These are phyloP conservation scores for Manis crassicaudata DNA, from an alignment of 2,797 vertebrate species.

Conservation along the genomic window DNA sequence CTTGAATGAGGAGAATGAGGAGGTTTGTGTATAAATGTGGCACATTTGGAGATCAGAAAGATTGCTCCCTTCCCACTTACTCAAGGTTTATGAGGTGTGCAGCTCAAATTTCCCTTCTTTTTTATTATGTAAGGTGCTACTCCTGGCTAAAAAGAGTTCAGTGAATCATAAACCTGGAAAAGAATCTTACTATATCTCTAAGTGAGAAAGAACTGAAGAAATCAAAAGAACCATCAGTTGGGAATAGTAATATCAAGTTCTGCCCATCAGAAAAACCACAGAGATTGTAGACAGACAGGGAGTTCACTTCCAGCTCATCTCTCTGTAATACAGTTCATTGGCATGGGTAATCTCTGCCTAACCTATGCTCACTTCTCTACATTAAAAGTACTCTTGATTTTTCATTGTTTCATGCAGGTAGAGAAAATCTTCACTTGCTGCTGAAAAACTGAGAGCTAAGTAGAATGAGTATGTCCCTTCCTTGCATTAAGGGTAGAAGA, in stretches of 20 bases:
- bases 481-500: slow-evolving; percentile 3
- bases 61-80: not conserved
- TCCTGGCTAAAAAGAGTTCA: not conserved
- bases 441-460: slow-evolving; percentile 42
- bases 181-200: not conserved
- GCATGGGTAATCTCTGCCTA: not conserved
- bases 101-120: slow-evolving; percentile 39
- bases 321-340: not conserved
- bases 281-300: not conserved
- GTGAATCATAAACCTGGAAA: slow-evolving; percentile 37
- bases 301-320: not conserved
- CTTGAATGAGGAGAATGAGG: not conserved
- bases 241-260: not conserved
- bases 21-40: not conserved
- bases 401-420: not conserved
- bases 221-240: not conserved
- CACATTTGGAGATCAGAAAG: not conserved
- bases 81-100: slow-evolving; percentile 21
- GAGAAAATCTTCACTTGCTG: not conserved
- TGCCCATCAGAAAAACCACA: not conserved
- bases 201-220: not conserved
- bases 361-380: not conserved
- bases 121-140: slow-evolving; percentile 7
- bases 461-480: not conserved
- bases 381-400: slow-evolving; percentile 17